A percentile compares a stretch with the other conserved stretches of the same genome.
Conservation (phyloP, 2,888 invertebrate species). For the Unio pictorum region DNA sequence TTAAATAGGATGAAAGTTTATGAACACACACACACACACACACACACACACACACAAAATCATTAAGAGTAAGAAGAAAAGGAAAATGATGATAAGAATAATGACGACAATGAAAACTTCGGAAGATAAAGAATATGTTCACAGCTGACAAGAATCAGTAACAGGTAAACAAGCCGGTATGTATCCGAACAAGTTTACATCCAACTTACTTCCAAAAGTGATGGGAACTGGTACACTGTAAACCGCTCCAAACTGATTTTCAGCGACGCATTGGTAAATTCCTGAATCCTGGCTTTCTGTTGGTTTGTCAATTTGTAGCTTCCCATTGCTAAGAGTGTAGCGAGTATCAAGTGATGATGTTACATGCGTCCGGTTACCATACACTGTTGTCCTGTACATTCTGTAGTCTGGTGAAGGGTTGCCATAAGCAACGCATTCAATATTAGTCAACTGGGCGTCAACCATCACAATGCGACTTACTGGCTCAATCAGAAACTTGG, state of each 20-base stretch:
- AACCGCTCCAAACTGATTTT: slow-evolving; percentile 90
- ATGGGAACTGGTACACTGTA: slow-evolving; percentile 89
- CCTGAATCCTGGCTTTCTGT: slow-evolving; percentile 84
- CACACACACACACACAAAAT: too few relatives aligned
- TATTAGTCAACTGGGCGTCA: slow-evolving; percentile 16
- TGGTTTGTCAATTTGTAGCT: slow-evolving; percentile 89
- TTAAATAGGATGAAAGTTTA: too few relatives aligned
- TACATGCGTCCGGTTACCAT: slow-evolving; percentile 15
- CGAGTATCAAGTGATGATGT: slow-evolving; percentile 21
- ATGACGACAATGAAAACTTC: too few relatives aligned
- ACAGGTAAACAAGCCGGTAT: too few relatives aligned
- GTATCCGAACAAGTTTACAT: background rate
- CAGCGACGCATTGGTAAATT: slow-evolving; percentile 91
- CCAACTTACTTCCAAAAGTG: slow-evolving; percentile 82
- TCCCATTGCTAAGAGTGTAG: slow-evolving; percentile 92
- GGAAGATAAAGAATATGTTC: too few relatives aligned
- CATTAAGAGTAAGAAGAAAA: too few relatives aligned
- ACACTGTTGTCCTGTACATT: slow-evolving; percentile 80
- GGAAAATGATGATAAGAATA: too few relatives aligned
- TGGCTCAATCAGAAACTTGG: slow-evolving; percentile 82
- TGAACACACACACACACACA: too few relatives aligned
- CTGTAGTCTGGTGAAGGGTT: slow-evolving; percentile 91
- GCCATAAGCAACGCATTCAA: slow-evolving; percentile 76
- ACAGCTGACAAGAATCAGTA: too few relatives aligned
- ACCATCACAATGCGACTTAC: slow-evolving; percentile 58